These are phyloP conservation scores for Hippocampus comes DNA, from an alignment of 2,113 vertebrate species.

Conservation along the genomic window DNA sequence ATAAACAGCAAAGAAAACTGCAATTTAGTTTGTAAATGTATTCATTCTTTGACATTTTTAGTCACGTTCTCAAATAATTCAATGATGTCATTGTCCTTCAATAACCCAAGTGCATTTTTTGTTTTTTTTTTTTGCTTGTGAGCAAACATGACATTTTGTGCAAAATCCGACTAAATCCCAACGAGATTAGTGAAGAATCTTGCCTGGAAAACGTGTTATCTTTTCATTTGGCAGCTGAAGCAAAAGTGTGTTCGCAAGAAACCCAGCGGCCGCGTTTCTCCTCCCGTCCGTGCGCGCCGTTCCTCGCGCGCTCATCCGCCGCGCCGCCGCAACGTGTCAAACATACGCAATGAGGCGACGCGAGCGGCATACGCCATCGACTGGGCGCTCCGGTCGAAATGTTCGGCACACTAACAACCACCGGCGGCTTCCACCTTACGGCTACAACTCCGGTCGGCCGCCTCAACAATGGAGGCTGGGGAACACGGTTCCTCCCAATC, in stretches of 20 bases:
- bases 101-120: background rate
- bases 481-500: too few relatives aligned
- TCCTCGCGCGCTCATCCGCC: slow-evolving; percentile 14
- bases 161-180: background rate
- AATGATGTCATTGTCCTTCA: background rate
- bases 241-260: slow-evolving; percentile 24
- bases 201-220: slow-evolving; percentile 12
- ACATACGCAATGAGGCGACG: background rate
- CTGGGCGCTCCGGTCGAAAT: too few relatives aligned
- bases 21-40: background rate
- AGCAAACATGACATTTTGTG: background rate
- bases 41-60: too few relatives aligned
- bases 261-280: slow-evolving; percentile 26
- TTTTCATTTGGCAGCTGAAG: background rate
- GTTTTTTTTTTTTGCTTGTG: background rate
- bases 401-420: too few relatives aligned
- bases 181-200: slow-evolving; percentile 8
- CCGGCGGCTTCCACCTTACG: too few relatives aligned
- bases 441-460: too few relatives aligned
- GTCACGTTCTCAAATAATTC: too few relatives aligned
- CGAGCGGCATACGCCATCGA: background rate
- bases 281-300: slow-evolving; percentile 35
- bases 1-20: too few relatives aligned
- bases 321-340: background rate
- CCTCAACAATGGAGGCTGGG: too few relatives aligned